Conservation (phyloP, 2,888 invertebrate genomes). For the Nudaria mundana region DNA sequence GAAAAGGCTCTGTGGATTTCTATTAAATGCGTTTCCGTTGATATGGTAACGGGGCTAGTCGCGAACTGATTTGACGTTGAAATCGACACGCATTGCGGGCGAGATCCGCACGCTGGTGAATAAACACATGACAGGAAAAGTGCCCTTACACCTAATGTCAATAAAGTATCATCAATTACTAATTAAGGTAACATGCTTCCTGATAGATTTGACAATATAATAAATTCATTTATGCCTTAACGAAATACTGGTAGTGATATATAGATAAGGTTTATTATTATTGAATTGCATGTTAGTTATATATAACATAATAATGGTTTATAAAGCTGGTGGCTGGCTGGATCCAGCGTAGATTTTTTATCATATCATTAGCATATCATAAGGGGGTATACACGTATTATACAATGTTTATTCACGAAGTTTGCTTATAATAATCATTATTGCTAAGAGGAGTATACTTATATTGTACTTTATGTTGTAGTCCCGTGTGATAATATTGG, state of each 20-base stretch:
- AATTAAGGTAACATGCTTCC: conserved; percentile 77
- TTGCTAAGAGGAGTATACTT: conserved; percentile 8
- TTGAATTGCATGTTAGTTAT: conserved; percentile 63
- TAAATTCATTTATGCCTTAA: conserved; percentile 75
- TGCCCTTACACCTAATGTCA: conserved; percentile 56
- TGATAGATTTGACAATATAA: conserved; percentile 79
- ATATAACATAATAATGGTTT: conserved; percentile 48
- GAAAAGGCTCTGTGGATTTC: too few species aligned
- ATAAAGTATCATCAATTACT: conserved; percentile 70
- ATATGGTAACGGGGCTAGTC: too few species aligned
- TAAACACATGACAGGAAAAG: too few species aligned
- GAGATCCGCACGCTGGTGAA: too few species aligned
- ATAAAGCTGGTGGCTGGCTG: conserved; percentile 58
- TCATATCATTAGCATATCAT: conserved; percentile 80
- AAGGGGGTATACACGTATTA: conserved; percentile 49
- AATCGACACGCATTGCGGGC: too few species aligned
- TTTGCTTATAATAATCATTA: conserved; percentile 36
- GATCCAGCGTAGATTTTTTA: conserved; percentile 75
- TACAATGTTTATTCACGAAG: conserved; percentile 46
- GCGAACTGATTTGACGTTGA: too few species aligned
- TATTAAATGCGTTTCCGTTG: too few species aligned
- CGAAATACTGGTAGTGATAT: conserved; percentile 71
- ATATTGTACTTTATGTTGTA: conserved; percentile 9
- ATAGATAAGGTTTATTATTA: conserved; percentile 62
- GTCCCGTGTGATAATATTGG: conserved; percentile 16